These are phyloP conservation scores for Agonopterix subpropinquella DNA, from an alignment of 2,888 invertebrate species.

Conservation along the genomic window DNA sequence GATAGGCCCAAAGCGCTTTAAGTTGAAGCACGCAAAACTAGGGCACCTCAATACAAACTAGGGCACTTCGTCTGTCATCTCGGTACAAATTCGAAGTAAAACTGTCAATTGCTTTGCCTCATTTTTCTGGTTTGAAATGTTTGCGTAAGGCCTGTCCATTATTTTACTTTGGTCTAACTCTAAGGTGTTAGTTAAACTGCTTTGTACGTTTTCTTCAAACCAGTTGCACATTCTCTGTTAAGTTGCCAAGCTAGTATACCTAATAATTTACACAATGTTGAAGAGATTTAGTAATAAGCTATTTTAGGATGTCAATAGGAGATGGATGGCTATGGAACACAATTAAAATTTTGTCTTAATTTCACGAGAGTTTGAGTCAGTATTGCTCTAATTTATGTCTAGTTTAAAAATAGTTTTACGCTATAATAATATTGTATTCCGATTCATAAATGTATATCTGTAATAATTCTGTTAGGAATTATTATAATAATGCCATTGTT, in stretches of 20 bases:
- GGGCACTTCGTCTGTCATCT: too few species aligned
- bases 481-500: constrained; percentile 24
- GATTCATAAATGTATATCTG: background rate
- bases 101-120: too few species aligned
- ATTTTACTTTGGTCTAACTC: too few species aligned
- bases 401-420: background rate
- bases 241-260: background rate
- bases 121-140: too few species aligned
- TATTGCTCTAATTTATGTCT: constrained; percentile 7
- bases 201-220: background rate
- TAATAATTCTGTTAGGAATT: background rate
- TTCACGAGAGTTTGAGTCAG: constrained; percentile 7
- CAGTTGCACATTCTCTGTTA: background rate
- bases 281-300: too few species aligned
- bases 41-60: too few species aligned
- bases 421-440: background rate
- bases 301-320: background rate
- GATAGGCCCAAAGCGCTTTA: too few species aligned
- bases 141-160: too few species aligned
- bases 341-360: background rate
- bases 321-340: background rate
- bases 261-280: too few species aligned
- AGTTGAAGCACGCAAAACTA: too few species aligned
- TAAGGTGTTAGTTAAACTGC: too few species aligned
- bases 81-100: too few species aligned